Conservation (phyloP, 2,113 vertebrate species). For the Sardina pilchardus region DNA sequence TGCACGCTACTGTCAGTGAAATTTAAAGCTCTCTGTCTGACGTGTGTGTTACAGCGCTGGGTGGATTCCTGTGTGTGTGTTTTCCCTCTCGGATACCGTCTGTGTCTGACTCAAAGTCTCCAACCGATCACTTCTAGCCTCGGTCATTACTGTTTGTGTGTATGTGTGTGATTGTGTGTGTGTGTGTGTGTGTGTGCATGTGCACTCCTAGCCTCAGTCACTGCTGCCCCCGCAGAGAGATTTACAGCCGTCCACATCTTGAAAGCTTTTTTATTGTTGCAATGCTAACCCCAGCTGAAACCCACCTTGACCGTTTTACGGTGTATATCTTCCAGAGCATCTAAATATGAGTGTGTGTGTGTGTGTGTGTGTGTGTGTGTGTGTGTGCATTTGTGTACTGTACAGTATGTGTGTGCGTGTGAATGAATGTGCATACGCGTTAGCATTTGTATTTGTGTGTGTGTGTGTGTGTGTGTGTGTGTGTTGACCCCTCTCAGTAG, state of each 20-base stretch:
- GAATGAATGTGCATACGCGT: not conserved
- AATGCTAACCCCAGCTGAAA: constrained; percentile 69
- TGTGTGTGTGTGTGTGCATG: constrained; percentile 26
- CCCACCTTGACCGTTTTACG: constrained; percentile 49
- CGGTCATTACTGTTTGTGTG: not conserved
- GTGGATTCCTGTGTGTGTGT: not conserved
- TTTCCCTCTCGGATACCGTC: too few species aligned
- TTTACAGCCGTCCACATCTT: constrained; percentile 68
- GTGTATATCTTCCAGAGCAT: constrained; percentile 54
- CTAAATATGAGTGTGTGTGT: not conserved
- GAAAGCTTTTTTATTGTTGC: constrained; percentile 76
- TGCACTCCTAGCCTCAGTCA: not conserved
- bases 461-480: not conserved
- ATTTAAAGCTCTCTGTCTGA: not conserved
- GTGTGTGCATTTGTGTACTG: not conserved
- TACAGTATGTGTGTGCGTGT: not conserved
- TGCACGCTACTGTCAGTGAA: not conserved
- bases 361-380: not conserved
- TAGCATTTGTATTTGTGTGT: not conserved
- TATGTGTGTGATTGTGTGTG: constrained; percentile 24
- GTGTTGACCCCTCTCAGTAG: constrained; percentile 39
- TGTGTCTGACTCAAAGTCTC: too few species aligned
- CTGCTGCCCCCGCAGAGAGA: constrained; percentile 39
- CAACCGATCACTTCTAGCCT: too few species aligned
- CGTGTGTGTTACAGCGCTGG: not conserved